Conservation (phyloP, 2,888 invertebrate genomes). For the Cerceris ruficornis region DNA sequence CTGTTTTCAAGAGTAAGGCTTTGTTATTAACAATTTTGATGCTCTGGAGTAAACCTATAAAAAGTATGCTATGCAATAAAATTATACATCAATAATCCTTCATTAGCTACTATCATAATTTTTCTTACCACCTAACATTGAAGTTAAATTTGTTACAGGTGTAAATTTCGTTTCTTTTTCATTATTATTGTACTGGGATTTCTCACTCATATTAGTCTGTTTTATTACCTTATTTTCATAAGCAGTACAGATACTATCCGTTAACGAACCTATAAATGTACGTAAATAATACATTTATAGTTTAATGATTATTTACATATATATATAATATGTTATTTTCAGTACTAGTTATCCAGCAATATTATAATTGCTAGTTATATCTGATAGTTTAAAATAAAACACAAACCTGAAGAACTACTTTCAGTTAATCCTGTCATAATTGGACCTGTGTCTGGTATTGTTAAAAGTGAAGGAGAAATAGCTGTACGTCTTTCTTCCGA, state of each 20-base stretch:
- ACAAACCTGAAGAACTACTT: slow-evolving; percentile 85
- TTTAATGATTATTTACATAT: no score
- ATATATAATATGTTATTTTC: no score
- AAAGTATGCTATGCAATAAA: neutral
- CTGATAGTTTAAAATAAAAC: neutral
- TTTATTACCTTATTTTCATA: slow-evolving; percentile 82
- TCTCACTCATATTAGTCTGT: slow-evolving; percentile 64
- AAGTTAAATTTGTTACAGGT: slow-evolving; percentile 74
- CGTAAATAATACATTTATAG: no score
- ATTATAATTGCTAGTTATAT: no score
- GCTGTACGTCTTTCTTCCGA: slow-evolving; percentile 83
- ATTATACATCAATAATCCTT: neutral
- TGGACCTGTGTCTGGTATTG: slow-evolving; percentile 81
- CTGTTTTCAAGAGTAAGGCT: slow-evolving; percentile 76
- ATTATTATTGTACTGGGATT: slow-evolving; percentile 44
- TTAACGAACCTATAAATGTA: slow-evolving; percentile 82
- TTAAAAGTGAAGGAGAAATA: slow-evolving; percentile 81
- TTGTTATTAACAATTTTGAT: slow-evolving; percentile 80
- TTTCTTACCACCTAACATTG: slow-evolving; percentile 82
- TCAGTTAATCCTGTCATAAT: slow-evolving; percentile 83
- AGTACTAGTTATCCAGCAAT: no score
- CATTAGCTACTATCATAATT: neutral
- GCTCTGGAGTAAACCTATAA: slow-evolving; percentile 82
- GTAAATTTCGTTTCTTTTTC: slow-evolving; percentile 64
- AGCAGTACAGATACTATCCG: slow-evolving; percentile 85